Base-by-base conservation (phyloP, 2,797 vertebrate genomes). In the Varecia variegata region DNA sequence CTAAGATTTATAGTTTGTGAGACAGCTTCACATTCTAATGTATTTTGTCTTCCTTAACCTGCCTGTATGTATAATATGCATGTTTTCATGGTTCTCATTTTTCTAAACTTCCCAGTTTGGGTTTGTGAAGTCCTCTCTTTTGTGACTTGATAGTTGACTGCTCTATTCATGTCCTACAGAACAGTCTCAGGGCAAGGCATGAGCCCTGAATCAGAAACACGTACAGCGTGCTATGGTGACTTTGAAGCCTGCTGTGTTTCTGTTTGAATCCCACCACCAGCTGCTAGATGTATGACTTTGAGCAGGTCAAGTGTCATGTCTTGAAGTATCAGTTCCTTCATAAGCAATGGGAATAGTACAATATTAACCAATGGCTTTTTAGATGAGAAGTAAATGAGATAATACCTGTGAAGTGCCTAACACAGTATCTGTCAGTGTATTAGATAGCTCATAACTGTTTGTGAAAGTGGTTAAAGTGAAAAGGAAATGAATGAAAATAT, bases 181-280 rank as follows among this genome's bases (percentile, higher is more conserved):
- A 45, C 17, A n/a, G 35, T 65, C 14, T 83, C 25, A 47, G 13
- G 38, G 58, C 4, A 21, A 30, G 8, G 11, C 25, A 43, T 9
- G 8, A 73, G 32, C 17, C 7, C 20, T 35, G 71, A 17, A 9
- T 47, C 40, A 80, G 30, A 17, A 70, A 13, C 8, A 5, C 77
- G 8, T 9, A 13, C 14, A 6, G 1, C 7, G 1, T n/a, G 0
- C 13, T 15, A 0, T 43, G 14, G 20, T 21, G 15, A 25, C 9
- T 84, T 73, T 25, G 20, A 93, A 25, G 32, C 23, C 15, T 20
- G 32, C 40, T 47, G 23, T 8, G 20, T 45, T 50, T 70, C 9
- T 65, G 18, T 43, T 52, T 17, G 32, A 73, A 25, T 81, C 32
- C 12, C 11, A 40, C 7, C 17, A 45, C 56, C 30, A 35, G 7